These are phyloP conservation scores for Vanessa atalanta DNA, from an alignment of 1,140 invertebrate species.

Conservation along the genomic window DNA sequence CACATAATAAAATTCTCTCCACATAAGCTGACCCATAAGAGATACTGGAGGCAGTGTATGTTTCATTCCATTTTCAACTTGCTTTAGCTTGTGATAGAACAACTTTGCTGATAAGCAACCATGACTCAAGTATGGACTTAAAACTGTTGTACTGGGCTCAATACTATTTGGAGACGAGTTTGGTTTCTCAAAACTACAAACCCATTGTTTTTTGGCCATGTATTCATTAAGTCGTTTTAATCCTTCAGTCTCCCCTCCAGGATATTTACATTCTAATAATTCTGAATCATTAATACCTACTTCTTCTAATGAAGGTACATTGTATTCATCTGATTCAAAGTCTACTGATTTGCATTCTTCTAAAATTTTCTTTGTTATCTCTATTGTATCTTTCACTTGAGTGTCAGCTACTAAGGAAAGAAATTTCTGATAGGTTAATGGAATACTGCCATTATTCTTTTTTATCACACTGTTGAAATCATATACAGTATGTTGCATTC, in stretches of 20 bases:
- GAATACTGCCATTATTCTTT: constrained; percentile 84
- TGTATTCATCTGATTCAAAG: constrained; percentile 81
- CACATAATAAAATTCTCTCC: constrained; percentile 90
- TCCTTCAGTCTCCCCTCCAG: constrained; percentile 87
- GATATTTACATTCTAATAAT: constrained; percentile 78
- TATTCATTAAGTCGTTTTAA: constrained; percentile 83
- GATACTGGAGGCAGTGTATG: constrained; percentile 84
- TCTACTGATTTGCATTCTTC: constrained; percentile 71
- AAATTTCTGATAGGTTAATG: constrained; percentile 88
- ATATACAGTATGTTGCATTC: constrained; percentile 87
- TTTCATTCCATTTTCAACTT: constrained; percentile 77
- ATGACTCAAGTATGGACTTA: constrained; percentile 89
- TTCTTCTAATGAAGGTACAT: constrained; percentile 83
- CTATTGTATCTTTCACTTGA: constrained; percentile 80
- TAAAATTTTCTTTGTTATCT: constrained; percentile 74
- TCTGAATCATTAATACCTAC: constrained; percentile 78
- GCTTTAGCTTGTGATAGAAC: constrained; percentile 84
- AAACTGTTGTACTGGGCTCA: constrained; percentile 86
- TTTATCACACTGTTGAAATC: constrained; percentile 84
- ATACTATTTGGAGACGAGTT: constrained; percentile 87
- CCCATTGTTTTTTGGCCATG: constrained; percentile 84
- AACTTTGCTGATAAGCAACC: constrained; percentile 86
- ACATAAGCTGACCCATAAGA: constrained; percentile 85
- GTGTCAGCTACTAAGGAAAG: constrained; percentile 82
- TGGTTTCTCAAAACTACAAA: constrained; percentile 88